These are phyloP conservation scores for Coturnix japonica DNA, from an alignment of 2,113 vertebrate species.

Conservation along the genomic window DNA sequence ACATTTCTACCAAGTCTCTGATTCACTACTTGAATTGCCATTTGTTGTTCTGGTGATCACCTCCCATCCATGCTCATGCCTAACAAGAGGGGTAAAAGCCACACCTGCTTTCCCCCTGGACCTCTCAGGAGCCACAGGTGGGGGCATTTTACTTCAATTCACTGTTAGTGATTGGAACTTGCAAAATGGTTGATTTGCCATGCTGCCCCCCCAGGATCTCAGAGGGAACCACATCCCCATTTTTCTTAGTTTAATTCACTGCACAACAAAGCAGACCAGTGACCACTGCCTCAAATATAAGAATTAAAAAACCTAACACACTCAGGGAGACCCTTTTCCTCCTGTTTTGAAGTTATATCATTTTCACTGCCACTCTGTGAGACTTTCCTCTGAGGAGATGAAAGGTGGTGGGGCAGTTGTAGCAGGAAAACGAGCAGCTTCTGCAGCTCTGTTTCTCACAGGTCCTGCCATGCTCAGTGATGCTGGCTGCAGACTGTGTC, in stretches of 20 bases:
- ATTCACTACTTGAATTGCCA: not conserved
- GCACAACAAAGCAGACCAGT: not conserved
- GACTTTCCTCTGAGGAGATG: rapidly evolving
- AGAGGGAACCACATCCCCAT: not conserved
- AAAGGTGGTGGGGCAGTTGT: no score
- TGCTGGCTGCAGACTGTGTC: not conserved
- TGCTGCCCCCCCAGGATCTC: not conserved
- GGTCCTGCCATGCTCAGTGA: no score
- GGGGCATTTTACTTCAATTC: not conserved
- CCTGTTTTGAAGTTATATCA: no score
- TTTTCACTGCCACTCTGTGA: not conserved
- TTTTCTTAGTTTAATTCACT: not conserved
- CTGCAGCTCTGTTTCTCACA: not conserved
- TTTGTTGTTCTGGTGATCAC: not conserved
- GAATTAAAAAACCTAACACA: not conserved
- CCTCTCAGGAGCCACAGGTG: not conserved
- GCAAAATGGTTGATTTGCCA: not conserved
- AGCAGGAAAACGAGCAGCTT: not conserved
- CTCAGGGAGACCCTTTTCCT: not conserved
- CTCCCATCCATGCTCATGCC: not conserved
- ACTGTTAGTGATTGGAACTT: not conserved
- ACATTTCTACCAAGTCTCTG: not conserved
- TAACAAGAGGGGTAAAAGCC: not conserved
- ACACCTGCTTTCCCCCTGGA: not conserved
- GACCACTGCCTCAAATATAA: not conserved